Evolutionary conservation across 2,113 vertebrate species (phyloP).

Genomic region (Gambusia affinis): DNA sequence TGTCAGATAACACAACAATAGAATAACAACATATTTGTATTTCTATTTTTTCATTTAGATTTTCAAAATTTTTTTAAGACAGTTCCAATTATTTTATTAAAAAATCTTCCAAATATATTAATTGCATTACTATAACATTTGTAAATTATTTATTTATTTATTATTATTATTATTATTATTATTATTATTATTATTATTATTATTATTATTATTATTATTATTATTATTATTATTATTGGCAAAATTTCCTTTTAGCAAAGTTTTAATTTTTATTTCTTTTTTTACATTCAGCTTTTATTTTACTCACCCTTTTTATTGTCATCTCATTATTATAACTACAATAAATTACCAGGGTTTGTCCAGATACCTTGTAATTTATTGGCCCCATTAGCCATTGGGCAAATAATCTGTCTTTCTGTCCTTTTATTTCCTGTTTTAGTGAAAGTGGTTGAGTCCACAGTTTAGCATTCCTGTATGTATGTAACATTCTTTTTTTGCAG

Average conservation of each 20-base stretch:
- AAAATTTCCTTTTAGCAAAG: constrained; percentile 90
- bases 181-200: constrained; percentile 11
- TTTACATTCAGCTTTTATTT: constrained; percentile 19
- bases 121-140: constrained; percentile 9
- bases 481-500: constrained; percentile 93
- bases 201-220: background rate
- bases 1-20: constrained; percentile 5
- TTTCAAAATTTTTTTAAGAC: constrained; percentile 3
- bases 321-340: constrained; percentile 91
- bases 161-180: constrained; percentile 14
- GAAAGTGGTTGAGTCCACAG: constrained; percentile 80
- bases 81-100: constrained; percentile 14
- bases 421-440: constrained; percentile 58
- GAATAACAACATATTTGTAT: background rate
- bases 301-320: constrained; percentile 73
- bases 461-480: constrained; percentile 92
- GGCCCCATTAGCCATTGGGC: constrained; percentile 91
- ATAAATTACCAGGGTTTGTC: constrained; percentile 91
- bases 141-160: background rate
- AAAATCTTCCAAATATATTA: background rate
- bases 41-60: background rate
- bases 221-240: constrained; percentile 31
- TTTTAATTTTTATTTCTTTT: constrained; percentile 51
- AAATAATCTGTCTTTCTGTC: constrained; percentile 87
- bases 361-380: constrained; percentile 95